These are phyloP conservation scores for Fistularia commersonii DNA, from an alignment of 2,797 vertebrate genomes.

Conservation along the genomic window DNA sequence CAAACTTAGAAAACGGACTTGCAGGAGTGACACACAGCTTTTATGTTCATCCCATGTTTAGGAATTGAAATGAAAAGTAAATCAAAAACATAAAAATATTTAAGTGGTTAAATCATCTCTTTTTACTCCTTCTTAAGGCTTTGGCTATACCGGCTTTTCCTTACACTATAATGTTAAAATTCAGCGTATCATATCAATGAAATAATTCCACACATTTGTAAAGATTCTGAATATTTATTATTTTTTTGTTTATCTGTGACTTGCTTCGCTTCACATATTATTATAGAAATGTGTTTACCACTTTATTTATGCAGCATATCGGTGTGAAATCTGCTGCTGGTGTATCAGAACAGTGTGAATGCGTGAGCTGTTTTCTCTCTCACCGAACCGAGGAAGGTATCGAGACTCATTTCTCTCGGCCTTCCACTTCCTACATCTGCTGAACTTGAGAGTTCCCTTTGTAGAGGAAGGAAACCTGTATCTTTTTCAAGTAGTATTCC, in stretches of 20 bases:
- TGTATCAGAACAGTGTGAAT: constrained; percentile 5
- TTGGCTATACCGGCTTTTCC: too few species aligned
- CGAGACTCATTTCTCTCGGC: constrained; percentile 23
- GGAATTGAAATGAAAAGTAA: too few species aligned
- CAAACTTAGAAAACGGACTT: too few species aligned
- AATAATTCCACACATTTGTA: background rate
- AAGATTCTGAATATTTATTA: background rate
- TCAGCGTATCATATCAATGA: too few species aligned
- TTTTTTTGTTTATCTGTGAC: too few species aligned
- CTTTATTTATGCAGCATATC: background rate
- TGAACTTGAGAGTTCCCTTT: constrained; percentile 10
- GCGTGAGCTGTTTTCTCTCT: constrained; percentile 30
- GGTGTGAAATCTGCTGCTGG: constrained; percentile 25
- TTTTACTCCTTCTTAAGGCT: too few species aligned
- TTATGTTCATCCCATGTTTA: too few species aligned
- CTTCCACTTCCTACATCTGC: constrained; percentile 47
- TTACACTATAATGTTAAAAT: too few species aligned
- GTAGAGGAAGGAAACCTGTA: background rate
- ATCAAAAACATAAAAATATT: too few species aligned
- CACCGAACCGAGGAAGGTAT: constrained; percentile 31
- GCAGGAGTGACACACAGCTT: too few species aligned
- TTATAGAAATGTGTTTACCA: background rate
- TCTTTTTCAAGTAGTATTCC: too few species aligned
- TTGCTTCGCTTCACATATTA: background rate
- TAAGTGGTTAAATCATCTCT: too few species aligned